Percentiles rank a stretch among this genome's conserved stretches.
phyloP scores from a whole-genome alignment of 53 echinoderm and acorn worm genomes.

The Holothuria scabra region DNA sequence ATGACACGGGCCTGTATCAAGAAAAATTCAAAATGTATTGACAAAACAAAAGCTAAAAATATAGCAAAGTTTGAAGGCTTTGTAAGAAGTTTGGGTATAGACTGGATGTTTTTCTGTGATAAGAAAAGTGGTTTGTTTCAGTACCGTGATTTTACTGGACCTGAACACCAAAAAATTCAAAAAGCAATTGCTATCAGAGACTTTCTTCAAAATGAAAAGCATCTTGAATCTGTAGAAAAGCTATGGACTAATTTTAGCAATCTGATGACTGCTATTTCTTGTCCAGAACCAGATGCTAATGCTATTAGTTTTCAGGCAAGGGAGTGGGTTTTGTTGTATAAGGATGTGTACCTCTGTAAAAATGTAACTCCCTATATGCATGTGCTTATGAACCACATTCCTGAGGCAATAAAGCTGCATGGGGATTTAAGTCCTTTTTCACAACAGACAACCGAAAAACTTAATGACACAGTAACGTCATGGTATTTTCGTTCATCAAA shows the following conservation, averaged over 20 bases:
- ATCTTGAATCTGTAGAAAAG: not conserved
- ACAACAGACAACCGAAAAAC: constrained; percentile 12
- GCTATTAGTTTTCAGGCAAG: not conserved
- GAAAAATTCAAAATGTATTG: constrained; percentile 4
- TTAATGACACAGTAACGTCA: constrained; percentile 7
- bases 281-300: constrained; percentile 6
- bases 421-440: constrained; percentile 3
- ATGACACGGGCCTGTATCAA: not conserved
- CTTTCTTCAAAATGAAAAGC: not conserved
- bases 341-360: constrained; percentile 13
- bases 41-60: not conserved
- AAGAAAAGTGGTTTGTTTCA: constrained; percentile 7
- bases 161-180: constrained; percentile 14
- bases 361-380: constrained; percentile 11
- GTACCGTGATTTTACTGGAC: constrained; percentile 14
- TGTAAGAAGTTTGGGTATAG: constrained; percentile 1
- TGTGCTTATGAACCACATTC: constrained; percentile 1
- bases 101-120: not conserved
- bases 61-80: constrained; percentile 6
- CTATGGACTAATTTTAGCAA: not conserved
- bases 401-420: not conserved
- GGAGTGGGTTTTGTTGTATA: constrained; percentile 4
- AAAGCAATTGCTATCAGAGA: not conserved
- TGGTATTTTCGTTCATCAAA: constrained; percentile 3
- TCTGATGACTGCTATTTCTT: not conserved